A percentile compares a stretch with the other conserved stretches of the same genome.
phyloP scores from a whole-genome alignment of 2,113 vertebrate genomes.

The Gymnocephalus cernua region DNA sequence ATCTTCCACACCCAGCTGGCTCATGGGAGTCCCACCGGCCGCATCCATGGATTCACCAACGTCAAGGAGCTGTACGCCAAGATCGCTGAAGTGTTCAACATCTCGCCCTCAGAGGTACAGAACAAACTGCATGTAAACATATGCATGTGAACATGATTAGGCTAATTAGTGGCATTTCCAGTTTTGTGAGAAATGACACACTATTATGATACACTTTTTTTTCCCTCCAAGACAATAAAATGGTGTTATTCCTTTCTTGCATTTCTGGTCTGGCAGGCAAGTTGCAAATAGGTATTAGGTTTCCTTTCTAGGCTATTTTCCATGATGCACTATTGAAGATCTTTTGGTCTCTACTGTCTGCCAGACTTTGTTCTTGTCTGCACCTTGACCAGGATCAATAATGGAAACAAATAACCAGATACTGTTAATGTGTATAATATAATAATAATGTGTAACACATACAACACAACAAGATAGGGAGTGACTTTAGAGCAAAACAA shows the following conservation, averaged over 20 bases:
- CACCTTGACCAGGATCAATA: constrained; percentile 44
- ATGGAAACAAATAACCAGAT: constrained; percentile 45
- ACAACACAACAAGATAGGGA: background rate
- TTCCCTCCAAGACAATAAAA: background rate
- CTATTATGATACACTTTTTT: too few relatives aligned
- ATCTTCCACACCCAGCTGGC: constrained; percentile 97
- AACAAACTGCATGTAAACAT: too few relatives aligned
- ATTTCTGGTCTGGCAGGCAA: constrained; percentile 9
- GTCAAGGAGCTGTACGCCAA: constrained; percentile 97
- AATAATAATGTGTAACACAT: constrained; percentile 28
- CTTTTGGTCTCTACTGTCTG: constrained; percentile 37
- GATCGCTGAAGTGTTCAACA: constrained; percentile 96
- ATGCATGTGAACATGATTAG: background rate
- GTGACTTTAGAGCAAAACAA: background rate
- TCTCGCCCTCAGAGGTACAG: constrained; percentile 95
- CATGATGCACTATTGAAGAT: constrained; percentile 52
- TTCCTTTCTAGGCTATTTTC: constrained; percentile 55
- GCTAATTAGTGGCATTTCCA: background rate
- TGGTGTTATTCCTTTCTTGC: background rate
- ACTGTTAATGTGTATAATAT: too few relatives aligned
- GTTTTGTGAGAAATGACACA: background rate
- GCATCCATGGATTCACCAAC: constrained; percentile 96
- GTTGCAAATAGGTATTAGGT: constrained; percentile 45
- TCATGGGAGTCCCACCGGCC: constrained; percentile 94
- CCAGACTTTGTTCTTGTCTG: constrained; percentile 48